phyloP scores from a whole-genome alignment of 37 sponge, comb jelly and placozoan genomes.

The Eunapius fragilis region DNA sequence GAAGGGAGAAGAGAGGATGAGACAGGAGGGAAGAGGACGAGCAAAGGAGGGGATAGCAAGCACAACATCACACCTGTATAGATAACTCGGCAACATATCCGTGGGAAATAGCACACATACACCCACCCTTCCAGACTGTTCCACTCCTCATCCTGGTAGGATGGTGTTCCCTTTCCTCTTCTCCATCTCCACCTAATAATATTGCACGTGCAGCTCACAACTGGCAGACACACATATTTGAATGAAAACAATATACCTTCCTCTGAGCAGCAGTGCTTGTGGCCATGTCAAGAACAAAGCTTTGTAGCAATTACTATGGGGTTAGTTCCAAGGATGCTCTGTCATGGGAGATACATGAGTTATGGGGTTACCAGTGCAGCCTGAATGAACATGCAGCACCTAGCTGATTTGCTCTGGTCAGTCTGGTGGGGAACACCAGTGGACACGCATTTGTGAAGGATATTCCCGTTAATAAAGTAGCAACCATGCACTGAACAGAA shows the following conservation, averaged over 20 bases:
- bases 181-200: constrained; percentile 75
- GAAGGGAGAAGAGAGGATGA: not conserved
- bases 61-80: not conserved
- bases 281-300: constrained; percentile 92
- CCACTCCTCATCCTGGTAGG: constrained; percentile 85
- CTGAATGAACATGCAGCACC: too few relatives aligned
- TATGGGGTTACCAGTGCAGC: too few relatives aligned
- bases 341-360: too few relatives aligned
- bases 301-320: constrained; percentile 81
- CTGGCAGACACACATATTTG: not conserved
- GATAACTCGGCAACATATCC: too few relatives aligned
- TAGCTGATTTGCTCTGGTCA: too few relatives aligned
- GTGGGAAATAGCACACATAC: too few relatives aligned
- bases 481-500: too few relatives aligned
- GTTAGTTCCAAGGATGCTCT: constrained; percentile 53
- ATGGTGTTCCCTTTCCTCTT: constrained; percentile 71
- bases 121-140: constrained; percentile 49
- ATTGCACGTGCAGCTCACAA: not conserved
- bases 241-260: constrained; percentile 79
- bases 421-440: too few relatives aligned
- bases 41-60: too few relatives aligned
- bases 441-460: too few relatives aligned
- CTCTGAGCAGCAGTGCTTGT: constrained; percentile 85
- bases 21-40: not conserved
- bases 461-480: too few relatives aligned